Base-by-base conservation (phyloP, 2,888 invertebrate species). In the Meiosimyza decipiens region DNA sequence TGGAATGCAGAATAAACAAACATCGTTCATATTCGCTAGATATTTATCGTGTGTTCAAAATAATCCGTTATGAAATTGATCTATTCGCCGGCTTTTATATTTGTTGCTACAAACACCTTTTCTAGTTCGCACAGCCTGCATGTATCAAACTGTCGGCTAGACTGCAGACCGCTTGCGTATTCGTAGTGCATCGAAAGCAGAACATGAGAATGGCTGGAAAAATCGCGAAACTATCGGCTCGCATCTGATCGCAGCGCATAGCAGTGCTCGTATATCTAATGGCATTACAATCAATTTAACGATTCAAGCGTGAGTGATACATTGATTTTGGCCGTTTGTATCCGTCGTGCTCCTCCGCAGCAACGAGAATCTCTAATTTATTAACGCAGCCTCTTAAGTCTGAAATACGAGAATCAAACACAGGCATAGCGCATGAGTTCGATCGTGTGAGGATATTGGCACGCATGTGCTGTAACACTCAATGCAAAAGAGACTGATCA, bases 1-100 rank as follows among this genome's bases (percentile, higher is more conserved):
- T 40, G 40, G 40, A 9, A 40, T 40, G 40, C 9, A 40, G 40
- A 40, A 40, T 40, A 40, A 40, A 7, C 40, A 40, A 40, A 40
- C 68, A 68, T 50, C 68, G 57, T 28, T 49, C 28, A 54, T 67
- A 49, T 22, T 55, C 13, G 57, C 33, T 40, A 49, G 54, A 70
- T 63, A 70, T 63, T 70, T 70, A 70, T 70, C 62, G 51, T 54
- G 70, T 47, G 33, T 62, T 49, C 12, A 62, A 49, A 63, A 51
- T 52, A 22, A 28, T 70, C 63, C 62, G 62, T 63, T 63, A 70
- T 52, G 40, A 50, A 70, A 70, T 70, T 63, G 63, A 70, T 70
- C 70, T 70, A 63, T 70, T 70, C 70, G 47, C 70, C 54, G 63
- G 54, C 40, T 63, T 70, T 70, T 70, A 70, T 63, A 52, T 64